Evolutionary conservation across 2,113 vertebrate species (phyloP).

Genomic region (Seriola dumerili): DNA sequence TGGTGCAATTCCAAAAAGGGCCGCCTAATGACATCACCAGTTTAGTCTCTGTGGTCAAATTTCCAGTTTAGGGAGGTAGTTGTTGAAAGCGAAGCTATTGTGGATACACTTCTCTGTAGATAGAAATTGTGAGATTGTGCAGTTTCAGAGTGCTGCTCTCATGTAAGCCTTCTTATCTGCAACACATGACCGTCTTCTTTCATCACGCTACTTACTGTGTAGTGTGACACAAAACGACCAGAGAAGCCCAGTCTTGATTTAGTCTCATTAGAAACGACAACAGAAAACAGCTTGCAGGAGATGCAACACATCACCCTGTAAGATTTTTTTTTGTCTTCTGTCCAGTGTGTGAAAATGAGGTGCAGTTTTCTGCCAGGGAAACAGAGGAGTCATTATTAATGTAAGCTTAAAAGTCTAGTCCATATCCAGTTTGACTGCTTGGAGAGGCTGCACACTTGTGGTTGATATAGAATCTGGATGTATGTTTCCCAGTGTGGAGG

Average conservation of each 20-base stretch:
- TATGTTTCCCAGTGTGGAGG: slow-evolving; percentile 23
- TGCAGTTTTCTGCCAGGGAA: not conserved
- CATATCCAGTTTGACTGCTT: not conserved
- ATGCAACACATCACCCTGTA: not conserved
- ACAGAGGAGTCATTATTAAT: not conserved
- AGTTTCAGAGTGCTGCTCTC: not conserved
- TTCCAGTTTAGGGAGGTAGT: slow-evolving; percentile 3
- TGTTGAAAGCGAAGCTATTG: slow-evolving; percentile 6
- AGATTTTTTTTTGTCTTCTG: not conserved
- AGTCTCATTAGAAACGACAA: not conserved
- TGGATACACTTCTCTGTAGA: not conserved
- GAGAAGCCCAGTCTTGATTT: slow-evolving; percentile 4
- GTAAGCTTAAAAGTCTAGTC: not conserved
- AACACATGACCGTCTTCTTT: slow-evolving; percentile 12
- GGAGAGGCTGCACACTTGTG: not conserved
- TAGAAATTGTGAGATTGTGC: not conserved
- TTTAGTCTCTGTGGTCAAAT: slow-evolving; percentile 20
- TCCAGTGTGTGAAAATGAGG: not conserved
- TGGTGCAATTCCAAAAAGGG: slow-evolving; percentile 23
- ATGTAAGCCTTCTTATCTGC: not conserved
- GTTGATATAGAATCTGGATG: slow-evolving; percentile 26
- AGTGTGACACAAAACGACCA: not conserved
- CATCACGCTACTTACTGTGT: not conserved
- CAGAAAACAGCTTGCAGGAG: not conserved
- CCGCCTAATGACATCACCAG: slow-evolving; percentile 35